Evolutionary conservation across 1,140 invertebrate genomes (phyloP).

Genomic region (Lasioglossum baleicum): DNA sequence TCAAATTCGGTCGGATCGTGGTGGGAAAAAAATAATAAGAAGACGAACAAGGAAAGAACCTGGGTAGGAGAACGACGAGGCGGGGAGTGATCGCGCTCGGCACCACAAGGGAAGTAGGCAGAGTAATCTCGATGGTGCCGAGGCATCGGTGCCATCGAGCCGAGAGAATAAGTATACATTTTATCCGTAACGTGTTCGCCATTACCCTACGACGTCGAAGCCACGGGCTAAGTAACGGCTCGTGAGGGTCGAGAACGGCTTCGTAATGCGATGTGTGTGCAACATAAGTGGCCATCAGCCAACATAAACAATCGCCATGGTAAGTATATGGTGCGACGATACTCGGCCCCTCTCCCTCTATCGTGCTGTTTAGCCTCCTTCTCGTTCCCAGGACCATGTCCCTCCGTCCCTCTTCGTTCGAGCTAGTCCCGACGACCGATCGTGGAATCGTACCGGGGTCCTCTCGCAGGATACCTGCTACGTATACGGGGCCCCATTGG

Average conservation of each 20-base stretch:
- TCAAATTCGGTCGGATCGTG: slow-evolving; percentile 25
- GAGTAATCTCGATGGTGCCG: slow-evolving; percentile 61
- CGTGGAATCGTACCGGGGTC: slow-evolving; percentile 50
- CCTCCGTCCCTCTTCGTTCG: slow-evolving; percentile 1
- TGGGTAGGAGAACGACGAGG: too few species aligned
- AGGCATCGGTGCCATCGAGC: slow-evolving; percentile 72
- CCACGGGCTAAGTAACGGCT: slow-evolving; percentile 76
- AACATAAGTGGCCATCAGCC: slow-evolving; percentile 80
- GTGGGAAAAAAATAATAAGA: not conserved
- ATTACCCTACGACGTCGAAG: slow-evolving; percentile 77
- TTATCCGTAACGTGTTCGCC: slow-evolving; percentile 80
- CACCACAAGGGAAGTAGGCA: not conserved
- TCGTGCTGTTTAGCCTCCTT: not conserved
- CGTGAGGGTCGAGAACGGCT: slow-evolving; percentile 58
- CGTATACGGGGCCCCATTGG: slow-evolving; percentile 59
- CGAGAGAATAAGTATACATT: slow-evolving; percentile 78
- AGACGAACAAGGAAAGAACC: not conserved
- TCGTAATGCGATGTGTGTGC: slow-evolving; percentile 77
- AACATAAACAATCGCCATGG: slow-evolving; percentile 80
- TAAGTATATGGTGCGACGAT: slow-evolving; percentile 78
- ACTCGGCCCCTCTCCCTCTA: slow-evolving; percentile 33
- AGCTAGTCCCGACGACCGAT: slow-evolving; percentile 1
- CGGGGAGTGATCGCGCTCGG: too few species aligned
- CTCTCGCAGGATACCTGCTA: slow-evolving; percentile 54
- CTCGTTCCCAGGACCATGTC: not conserved